Percentiles rank a stretch among this genome's conserved stretches.
Evolutionary conservation across 2,113 vertebrate genomes (phyloP).

Genomic region (Marcusenius ussheri): DNA sequence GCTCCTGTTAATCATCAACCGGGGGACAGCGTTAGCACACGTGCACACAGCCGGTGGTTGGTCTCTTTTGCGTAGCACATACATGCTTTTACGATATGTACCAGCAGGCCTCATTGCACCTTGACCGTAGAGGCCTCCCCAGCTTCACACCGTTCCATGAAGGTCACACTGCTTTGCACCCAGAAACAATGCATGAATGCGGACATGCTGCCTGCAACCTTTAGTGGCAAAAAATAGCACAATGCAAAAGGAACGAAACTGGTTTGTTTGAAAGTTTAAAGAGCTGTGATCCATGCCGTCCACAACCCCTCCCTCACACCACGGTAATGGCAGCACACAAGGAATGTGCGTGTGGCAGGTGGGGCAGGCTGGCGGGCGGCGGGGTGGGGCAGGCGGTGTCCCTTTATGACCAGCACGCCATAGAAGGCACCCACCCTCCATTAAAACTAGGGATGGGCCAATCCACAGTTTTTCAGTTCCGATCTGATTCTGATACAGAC

Average conservation of each 20-base stretch:
- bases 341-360: not conserved
- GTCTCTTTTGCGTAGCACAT: not conserved
- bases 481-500: not conserved
- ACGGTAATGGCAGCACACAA: not conserved
- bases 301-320: not conserved
- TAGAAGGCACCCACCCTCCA: not conserved
- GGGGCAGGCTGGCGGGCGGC: too few species aligned
- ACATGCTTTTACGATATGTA: not conserved
- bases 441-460: not conserved
- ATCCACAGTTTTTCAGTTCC: not conserved
- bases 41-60: not conserved
- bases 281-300: not conserved
- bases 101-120: not conserved
- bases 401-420: not conserved
- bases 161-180: not conserved
- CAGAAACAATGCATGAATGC: not conserved
- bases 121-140: not conserved
- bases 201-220: not conserved
- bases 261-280: not conserved
- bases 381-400: too few species aligned
- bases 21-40: not conserved
- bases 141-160: not conserved
- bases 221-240: not conserved
- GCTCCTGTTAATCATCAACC: not conserved
- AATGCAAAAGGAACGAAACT: not conserved